Percentiles rank a stretch among this genome's conserved stretches.
phyloP scores from a whole-genome alignment of 2,888 invertebrate species.

The Caprella mutica region DNA sequence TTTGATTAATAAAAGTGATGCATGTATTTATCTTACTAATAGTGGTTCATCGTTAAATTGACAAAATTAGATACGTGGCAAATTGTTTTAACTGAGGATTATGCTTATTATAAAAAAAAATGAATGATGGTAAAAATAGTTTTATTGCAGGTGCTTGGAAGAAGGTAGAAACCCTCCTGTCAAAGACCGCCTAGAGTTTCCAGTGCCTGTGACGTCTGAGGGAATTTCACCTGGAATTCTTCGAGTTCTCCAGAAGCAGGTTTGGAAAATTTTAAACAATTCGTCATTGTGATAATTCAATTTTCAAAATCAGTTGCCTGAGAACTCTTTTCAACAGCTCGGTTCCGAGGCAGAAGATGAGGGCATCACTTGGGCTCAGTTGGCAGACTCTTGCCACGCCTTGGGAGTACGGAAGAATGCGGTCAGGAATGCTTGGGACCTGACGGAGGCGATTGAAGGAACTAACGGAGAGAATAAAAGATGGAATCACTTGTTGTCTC shows the following conservation, averaged over 20 bases:
- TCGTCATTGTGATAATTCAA: too few species aligned
- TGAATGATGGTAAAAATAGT: not conserved
- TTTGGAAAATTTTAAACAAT: too few species aligned
- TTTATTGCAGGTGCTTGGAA: conserved; percentile 57
- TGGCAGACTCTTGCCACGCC: conserved; percentile 22
- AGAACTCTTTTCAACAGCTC: conserved; percentile 4
- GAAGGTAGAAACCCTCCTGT: conserved; percentile 67
- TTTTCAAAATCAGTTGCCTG: not conserved
- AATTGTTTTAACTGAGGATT: too few species aligned
- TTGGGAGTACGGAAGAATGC: conserved; percentile 25
- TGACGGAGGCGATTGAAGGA: conserved; percentile 10
- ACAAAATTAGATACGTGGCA: not conserved
- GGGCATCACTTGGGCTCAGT: conserved; percentile 12
- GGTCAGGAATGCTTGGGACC: conserved; percentile 21
- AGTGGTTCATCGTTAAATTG: not conserved
- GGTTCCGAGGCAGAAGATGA: conserved; percentile 2
- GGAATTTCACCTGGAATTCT: conserved; percentile 30
- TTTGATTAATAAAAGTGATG: not conserved
- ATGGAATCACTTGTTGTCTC: conserved; percentile 25
- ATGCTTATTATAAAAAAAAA: not conserved
- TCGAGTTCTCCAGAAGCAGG: conserved; percentile 28
- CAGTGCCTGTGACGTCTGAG: conserved; percentile 49
- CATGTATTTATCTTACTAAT: not conserved
- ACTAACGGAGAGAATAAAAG: conserved; percentile 1
- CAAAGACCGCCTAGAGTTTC: conserved; percentile 64